Evolutionary conservation across 2,888 invertebrate species (phyloP).

Genomic region (Caenorhabditis doughertyi): DNA sequence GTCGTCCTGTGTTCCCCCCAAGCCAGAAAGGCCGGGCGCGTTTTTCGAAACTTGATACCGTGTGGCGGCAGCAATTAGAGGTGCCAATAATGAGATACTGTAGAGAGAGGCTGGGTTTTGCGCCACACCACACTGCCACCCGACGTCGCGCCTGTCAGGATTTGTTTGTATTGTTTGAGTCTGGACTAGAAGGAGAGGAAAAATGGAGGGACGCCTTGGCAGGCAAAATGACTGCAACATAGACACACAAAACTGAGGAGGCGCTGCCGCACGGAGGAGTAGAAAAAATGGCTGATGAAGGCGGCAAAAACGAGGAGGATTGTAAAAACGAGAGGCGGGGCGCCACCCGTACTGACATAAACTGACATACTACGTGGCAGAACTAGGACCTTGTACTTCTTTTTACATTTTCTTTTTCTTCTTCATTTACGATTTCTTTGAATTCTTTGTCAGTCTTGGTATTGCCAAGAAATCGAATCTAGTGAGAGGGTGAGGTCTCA

Average conservation of each 20-base stretch:
- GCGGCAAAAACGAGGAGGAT: slow-evolving; percentile 41
- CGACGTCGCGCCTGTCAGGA: slow-evolving; percentile 60
- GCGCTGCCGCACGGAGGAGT: slow-evolving; percentile 44
- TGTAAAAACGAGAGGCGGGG: slow-evolving; percentile 26
- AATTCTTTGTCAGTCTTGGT: slow-evolving; percentile 30
- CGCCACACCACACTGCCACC: not conserved
- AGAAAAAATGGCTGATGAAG: slow-evolving; percentile 54
- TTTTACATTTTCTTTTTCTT: not conserved
- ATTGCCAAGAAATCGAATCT: slow-evolving; percentile 40
- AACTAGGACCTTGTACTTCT: slow-evolving; percentile 14
- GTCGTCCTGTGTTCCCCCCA: slow-evolving; percentile 43
- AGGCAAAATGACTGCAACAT: slow-evolving; percentile 58
- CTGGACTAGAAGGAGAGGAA: slow-evolving; percentile 47
- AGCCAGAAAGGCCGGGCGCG: slow-evolving; percentile 18
- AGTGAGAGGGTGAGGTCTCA: slow-evolving; percentile 25
- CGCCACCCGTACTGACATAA: slow-evolving; percentile 17
- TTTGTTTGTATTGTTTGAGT: slow-evolving; percentile 63
- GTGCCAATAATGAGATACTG: slow-evolving; percentile 64
- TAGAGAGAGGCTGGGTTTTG: slow-evolving; percentile 28
- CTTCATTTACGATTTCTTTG: not conserved
- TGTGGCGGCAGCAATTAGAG: slow-evolving; percentile 64
- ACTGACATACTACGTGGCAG: slow-evolving; percentile 14
- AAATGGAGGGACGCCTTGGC: slow-evolving; percentile 35
- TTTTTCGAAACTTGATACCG: slow-evolving; percentile 62
- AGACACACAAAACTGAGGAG: slow-evolving; percentile 54